Evolutionary conservation across 1,140 invertebrate species (phyloP).

Genomic region (Drosophila mojavensis): DNA sequence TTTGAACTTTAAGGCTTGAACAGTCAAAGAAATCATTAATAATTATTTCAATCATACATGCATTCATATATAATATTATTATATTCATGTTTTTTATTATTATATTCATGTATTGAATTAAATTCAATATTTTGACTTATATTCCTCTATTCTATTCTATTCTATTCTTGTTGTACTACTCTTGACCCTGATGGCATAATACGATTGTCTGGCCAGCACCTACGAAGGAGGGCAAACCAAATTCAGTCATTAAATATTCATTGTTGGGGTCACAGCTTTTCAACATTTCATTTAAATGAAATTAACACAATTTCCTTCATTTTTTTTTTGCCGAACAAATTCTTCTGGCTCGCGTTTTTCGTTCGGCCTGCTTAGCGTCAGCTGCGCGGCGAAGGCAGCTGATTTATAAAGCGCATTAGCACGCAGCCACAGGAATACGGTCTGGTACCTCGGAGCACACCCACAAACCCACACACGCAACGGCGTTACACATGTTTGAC

Average conservation of each 20-base stretch:
- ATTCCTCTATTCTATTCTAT: no score
- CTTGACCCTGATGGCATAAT: background rate
- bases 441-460: conserved; percentile 3
- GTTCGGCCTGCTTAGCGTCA: conserved; percentile 28
- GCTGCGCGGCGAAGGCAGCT: conserved; percentile 46
- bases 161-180: background rate
- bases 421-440: conserved; percentile 48
- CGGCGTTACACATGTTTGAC: conserved; percentile 74
- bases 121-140: no score
- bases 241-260: background rate
- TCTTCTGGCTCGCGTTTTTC: conserved; percentile 15
- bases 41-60: no score
- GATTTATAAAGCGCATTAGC: conserved; percentile 79
- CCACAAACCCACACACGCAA: conserved; percentile 37
- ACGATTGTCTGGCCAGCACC: background rate
- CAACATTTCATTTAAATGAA: conserved; percentile 69
- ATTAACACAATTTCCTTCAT: conserved; percentile 59
- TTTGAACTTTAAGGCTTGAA: no score
- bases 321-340: conserved; percentile 5
- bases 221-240: background rate
- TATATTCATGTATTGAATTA: no score
- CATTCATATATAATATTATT: no score
- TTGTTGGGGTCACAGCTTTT: background rate
- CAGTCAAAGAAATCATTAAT: no score
- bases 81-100: no score